phyloP scores from a whole-genome alignment of 2,113 vertebrate genomes.

The Cercocebus atys region DNA sequence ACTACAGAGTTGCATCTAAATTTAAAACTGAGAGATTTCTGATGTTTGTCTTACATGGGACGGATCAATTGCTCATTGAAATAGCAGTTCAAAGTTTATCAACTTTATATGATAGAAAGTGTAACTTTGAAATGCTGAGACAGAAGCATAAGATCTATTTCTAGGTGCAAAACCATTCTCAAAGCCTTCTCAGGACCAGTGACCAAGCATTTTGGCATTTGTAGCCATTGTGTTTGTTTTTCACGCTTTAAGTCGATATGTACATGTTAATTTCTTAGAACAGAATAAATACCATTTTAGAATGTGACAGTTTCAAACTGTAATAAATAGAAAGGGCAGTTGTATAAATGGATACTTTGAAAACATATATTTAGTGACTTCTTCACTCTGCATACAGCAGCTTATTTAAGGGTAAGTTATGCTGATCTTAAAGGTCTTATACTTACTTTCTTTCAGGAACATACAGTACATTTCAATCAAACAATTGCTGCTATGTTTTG shows the following conservation, averaged over 20 bases:
- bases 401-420: background rate
- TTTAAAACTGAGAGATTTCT: background rate
- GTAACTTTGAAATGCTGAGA: background rate
- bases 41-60: background rate
- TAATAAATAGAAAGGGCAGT: background rate
- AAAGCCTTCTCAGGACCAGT: rapidly evolving
- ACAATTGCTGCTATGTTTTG: background rate
- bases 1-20: background rate
- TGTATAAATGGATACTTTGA: background rate
- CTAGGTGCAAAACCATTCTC: background rate
- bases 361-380: background rate
- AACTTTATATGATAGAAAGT: background rate
- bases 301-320: background rate
- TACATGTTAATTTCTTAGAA: background rate
- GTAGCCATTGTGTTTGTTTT: background rate
- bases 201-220: background rate
- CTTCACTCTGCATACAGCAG: background rate
- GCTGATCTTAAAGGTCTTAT: background rate
- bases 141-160: background rate
- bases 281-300: background rate
- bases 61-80: background rate
- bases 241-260: background rate
- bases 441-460: background rate
- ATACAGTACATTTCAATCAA: background rate
- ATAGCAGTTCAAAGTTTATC: background rate